phyloP scores from a whole-genome alignment of 2,113 vertebrate species.

The Amphiprion ocellaris region DNA sequence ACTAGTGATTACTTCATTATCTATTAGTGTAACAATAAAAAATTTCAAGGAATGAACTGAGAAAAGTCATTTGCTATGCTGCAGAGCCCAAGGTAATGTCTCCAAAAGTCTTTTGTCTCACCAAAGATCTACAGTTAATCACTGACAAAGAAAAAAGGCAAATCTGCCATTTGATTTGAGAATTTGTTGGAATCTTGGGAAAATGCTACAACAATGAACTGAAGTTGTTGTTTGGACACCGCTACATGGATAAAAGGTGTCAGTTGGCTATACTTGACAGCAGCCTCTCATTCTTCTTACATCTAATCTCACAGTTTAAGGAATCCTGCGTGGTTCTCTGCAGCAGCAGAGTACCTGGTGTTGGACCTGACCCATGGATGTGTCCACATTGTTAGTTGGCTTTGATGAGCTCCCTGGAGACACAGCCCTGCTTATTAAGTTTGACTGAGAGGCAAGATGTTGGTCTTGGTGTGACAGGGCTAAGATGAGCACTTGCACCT shows the following conservation, averaged over 20 bases:
- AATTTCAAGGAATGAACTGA: too few species aligned
- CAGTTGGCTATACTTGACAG: neutral
- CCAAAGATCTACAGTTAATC: too few species aligned
- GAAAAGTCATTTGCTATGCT: too few species aligned
- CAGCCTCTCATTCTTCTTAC: conserved; percentile 3
- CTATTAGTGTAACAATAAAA: too few species aligned
- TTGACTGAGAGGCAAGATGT: conserved; percentile 17
- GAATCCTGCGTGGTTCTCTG: conserved; percentile 8
- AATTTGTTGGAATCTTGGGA: too few species aligned
- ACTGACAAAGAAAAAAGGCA: too few species aligned
- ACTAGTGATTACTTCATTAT: too few species aligned
- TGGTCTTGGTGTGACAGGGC: conserved; percentile 28
- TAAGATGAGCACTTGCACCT: conserved; percentile 49
- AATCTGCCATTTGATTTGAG: too few species aligned
- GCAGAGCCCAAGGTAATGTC: too few species aligned
- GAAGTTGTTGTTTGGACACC: neutral
- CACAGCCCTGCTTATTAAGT: conserved; percentile 32
- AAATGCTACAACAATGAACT: too few species aligned
- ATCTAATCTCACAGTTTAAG: neutral
- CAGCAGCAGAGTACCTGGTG: neutral
- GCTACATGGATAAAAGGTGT: neutral
- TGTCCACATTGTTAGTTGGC: conserved; percentile 42
- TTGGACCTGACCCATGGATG: conserved; percentile 44
- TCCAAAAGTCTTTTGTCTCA: too few species aligned
- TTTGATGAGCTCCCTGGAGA: conserved; percentile 37